Base-by-base conservation (phyloP, 2,797 vertebrate species). In the Poeciliopsis turneri region DNA sequence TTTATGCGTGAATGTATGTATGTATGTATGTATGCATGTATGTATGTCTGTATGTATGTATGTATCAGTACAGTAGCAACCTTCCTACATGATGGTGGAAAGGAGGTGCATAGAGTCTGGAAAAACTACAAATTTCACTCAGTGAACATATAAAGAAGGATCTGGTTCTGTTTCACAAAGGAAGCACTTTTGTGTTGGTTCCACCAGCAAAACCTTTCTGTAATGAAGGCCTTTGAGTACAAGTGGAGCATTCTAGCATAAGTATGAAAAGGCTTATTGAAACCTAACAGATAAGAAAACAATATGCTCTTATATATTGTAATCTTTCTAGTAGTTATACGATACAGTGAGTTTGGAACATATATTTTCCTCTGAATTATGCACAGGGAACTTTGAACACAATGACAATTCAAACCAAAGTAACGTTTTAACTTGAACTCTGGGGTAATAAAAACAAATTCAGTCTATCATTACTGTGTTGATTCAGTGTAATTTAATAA, bases 351-450 rank as follows among this genome's bases (percentile, higher is more conserved):
- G 15, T 16, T 45, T 70, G 13, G 2, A n/a, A 70, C 5, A 41
- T 16, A 11, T 68, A 0, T 25, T 9, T 70, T 46, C 41, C 5
- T 41, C 4, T 30, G 36, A 74, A 81, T 70, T 5, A 23, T n/a
- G 25, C 18, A 64, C 23, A 11, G 15, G 47, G 55, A 49, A 85
- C 78, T 81, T 86, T 78, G 76, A 59, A 75, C 76, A 20, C 53
- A 53, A n/a, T 51, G 12, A 73, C 23, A 41, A 33, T 8, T 49
- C 0, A 6, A 75, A 43, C 20, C 10, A 36, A 39, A 55, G 11
- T 1, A 18, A 30, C 43, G 13, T 53, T 46, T 47, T 28, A 23
- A 33, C 15, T 9, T 43, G 1, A 15, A 72, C 23, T 70, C 41
- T 41, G 64, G 41, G 43, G 68, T 43, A 15, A 28, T 70, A 45